Conservation (phyloP, 1,140 invertebrate genomes). For the Dufourea novaeangliae region DNA sequence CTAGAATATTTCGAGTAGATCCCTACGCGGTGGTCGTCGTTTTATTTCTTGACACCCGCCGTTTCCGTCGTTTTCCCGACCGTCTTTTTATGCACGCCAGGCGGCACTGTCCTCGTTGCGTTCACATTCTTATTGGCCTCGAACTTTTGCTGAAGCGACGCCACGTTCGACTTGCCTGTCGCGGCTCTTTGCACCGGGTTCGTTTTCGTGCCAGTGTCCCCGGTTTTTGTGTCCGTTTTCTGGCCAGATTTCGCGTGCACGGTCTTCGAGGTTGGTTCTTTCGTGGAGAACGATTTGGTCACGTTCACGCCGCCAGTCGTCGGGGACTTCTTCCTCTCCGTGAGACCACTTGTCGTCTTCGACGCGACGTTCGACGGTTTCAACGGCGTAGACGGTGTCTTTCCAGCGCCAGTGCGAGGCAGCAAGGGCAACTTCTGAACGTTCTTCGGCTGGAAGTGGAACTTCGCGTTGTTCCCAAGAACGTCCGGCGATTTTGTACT, state of each 20-base stretch:
- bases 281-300: constrained; percentile 66
- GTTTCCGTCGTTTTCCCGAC: constrained; percentile 47
- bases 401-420: constrained; percentile 37
- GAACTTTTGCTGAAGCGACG: constrained; percentile 89
- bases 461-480: constrained; percentile 69
- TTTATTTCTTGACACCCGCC: constrained; percentile 26
- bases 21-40: background rate
- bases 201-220: constrained; percentile 64
- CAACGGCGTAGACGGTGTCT: constrained; percentile 61
- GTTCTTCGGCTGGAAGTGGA: constrained; percentile 50
- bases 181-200: constrained; percentile 73
- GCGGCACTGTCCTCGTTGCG: constrained; percentile 42
- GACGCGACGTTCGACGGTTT: constrained; percentile 67
- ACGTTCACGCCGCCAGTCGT: constrained; percentile 57
- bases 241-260: constrained; percentile 5
- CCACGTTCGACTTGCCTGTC: constrained; percentile 85
- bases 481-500: constrained; percentile 84
- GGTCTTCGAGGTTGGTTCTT: constrained; percentile 25
- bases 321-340: constrained; percentile 73
- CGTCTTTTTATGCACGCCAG: constrained; percentile 45
- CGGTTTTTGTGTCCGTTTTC: constrained; percentile 75
- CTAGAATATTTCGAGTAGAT: constrained; percentile 56
- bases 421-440: constrained; percentile 59
- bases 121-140: constrained; percentile 79
- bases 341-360: constrained; percentile 63